A percentile compares a stretch with the other conserved stretches of the same genome.
These are phyloP conservation scores for Drosophila nigrodunni DNA, from an alignment of 1,140 invertebrate genomes.

Conservation along the genomic window DNA sequence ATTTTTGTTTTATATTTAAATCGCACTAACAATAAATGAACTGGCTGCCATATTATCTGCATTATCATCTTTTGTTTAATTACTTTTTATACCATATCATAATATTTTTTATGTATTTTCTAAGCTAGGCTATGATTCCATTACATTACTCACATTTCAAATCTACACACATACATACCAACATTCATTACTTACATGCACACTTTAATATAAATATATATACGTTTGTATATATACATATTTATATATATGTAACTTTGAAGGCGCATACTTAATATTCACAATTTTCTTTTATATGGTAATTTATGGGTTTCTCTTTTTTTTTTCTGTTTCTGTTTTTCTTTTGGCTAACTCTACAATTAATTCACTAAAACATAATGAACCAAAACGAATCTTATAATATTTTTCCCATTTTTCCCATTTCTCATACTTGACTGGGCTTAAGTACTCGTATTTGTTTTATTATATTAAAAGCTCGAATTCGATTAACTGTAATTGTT, in stretches of 20 bases:
- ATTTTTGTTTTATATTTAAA: conserved; percentile 20
- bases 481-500: conserved; percentile 74
- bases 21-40: conserved; percentile 75
- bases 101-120: conserved; percentile 39
- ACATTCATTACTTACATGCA: conserved; percentile 14
- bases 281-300: conserved; percentile 59
- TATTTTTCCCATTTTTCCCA: conserved; percentile 25
- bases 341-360: conserved; percentile 59
- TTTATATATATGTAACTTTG: conserved; percentile 56
- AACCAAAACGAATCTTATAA: conserved; percentile 56
- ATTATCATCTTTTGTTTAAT: conserved; percentile 3
- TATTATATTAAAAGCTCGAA: conserved; percentile 82
- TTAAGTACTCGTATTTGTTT: conserved; percentile 25
- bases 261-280: conserved; percentile 84
- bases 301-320: conserved; percentile 16
- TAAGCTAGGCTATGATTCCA: conserved; percentile 71
- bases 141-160: conserved; percentile 56
- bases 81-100: not conserved
- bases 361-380: conserved; percentile 59
- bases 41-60: conserved; percentile 48
- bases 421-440: conserved; percentile 14
- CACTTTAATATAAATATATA: conserved; percentile 11
- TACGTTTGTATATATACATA: conserved; percentile 18
- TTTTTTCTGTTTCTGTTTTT: conserved; percentile 53
- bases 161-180: conserved; percentile 63